Percentiles rank a stretch among this genome's conserved stretches.
phyloP scores from a whole-genome alignment of 2,797 vertebrate genomes.

The Arremon aurantiirostris region DNA sequence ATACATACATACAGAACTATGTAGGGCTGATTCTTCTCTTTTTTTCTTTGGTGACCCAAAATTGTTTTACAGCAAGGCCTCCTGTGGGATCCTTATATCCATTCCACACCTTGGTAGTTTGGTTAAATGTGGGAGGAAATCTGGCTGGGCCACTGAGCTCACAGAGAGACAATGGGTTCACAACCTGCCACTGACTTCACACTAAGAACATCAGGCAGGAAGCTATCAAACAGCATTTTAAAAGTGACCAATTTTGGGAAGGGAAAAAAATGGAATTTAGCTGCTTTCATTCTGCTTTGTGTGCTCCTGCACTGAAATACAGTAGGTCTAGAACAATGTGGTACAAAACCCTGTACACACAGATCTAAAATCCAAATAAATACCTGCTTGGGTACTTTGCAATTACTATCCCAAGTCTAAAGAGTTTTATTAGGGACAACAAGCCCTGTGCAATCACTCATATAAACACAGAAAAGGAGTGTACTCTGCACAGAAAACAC shows the following conservation, averaged over 20 bases:
- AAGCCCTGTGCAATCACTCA: not conserved
- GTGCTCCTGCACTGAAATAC: not conserved
- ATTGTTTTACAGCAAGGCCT: not conserved
- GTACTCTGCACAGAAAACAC: not conserved
- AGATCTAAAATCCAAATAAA: not conserved
- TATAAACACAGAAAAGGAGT: not conserved
- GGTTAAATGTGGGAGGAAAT: not conserved
- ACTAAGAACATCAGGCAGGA: not conserved
- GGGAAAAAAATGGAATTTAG: not conserved
- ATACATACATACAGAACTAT: not conserved
- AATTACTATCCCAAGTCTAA: not conserved
- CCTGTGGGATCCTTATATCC: not conserved
- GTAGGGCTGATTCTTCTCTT: not conserved
- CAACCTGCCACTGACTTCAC: not conserved
- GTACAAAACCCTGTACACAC: not conserved
- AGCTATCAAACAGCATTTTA: not conserved
- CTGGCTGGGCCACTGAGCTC: not conserved
- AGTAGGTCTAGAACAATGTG: not conserved
- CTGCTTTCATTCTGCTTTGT: not conserved
- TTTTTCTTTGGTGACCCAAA: not conserved
- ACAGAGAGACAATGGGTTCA: not conserved
- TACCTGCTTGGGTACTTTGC: not conserved
- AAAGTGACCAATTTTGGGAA: not conserved
- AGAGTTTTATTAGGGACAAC: not conserved
- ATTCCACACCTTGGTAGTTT: not conserved